Evolutionary conservation across 2,797 vertebrate genomes (phyloP).

Genomic region (Gallinago solitaria): DNA sequence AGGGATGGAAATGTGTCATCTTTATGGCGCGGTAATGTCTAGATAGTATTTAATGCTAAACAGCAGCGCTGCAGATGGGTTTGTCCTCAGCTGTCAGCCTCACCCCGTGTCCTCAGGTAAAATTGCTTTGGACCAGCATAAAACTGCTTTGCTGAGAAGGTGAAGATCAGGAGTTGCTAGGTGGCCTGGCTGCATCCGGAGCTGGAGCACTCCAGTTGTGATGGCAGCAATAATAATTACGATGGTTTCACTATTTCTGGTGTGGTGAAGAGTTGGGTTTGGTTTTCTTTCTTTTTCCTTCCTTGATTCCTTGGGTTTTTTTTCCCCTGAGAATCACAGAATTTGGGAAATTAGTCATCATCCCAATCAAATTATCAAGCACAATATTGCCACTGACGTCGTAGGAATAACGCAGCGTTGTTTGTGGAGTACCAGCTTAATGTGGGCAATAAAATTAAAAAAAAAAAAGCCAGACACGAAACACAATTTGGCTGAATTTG

Average conservation of each 20-base stretch:
- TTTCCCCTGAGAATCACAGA: not conserved
- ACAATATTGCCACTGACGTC: not conserved
- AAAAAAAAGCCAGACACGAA: not conserved
- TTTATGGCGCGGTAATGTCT: slow-evolving; percentile 14
- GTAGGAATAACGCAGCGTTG: not conserved
- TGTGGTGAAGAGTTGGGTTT: not conserved
- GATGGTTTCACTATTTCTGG: not conserved
- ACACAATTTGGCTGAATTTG: not conserved
- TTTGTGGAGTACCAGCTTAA: not conserved
- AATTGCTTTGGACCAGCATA: not conserved
- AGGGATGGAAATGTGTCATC: slow-evolving; percentile 52
- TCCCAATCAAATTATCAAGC: not conserved
- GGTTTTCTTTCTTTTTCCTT: not conserved
- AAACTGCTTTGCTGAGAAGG: not conserved
- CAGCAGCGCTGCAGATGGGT: not conserved
- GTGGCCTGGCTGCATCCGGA: not conserved
- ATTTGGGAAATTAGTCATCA: not conserved
- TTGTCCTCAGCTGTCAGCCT: slow-evolving; percentile 16
- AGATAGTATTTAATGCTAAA: slow-evolving; percentile 35
- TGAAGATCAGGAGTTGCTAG: not conserved
- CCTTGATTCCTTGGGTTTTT: not conserved
- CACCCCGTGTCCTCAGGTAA: not conserved
- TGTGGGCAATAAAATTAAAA: not conserved
- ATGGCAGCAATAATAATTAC: not conserved
- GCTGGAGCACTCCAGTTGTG: not conserved